Evolutionary conservation across 53 echinoderm and acorn worm species (phyloP).

Genomic region (Mesocentrotus franciscanus): DNA sequence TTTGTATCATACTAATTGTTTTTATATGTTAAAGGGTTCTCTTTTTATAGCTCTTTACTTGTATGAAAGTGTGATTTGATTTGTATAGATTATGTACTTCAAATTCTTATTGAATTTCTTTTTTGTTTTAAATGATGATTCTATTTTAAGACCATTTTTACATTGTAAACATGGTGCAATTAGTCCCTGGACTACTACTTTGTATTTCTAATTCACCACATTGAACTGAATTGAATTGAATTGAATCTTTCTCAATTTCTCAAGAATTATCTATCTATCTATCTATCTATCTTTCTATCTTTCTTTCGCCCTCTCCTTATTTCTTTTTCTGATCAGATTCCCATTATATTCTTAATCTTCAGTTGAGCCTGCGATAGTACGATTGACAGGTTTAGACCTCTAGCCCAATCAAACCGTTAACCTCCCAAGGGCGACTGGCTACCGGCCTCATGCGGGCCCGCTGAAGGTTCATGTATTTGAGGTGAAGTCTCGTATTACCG

Average conservation of each 20-base stretch:
- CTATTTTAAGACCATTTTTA: too few relatives aligned
- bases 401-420: neutral
- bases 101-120: too few relatives aligned
- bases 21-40: too few relatives aligned
- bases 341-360: neutral
- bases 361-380: neutral
- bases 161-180: too few relatives aligned
- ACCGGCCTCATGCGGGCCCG: neutral
- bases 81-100: too few relatives aligned
- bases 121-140: too few relatives aligned
- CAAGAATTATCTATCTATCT: neutral
- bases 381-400: slow-evolving; percentile 8
- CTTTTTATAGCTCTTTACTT: too few relatives aligned
- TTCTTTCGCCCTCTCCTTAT: neutral
- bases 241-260: too few relatives aligned
- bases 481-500: neutral
- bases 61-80: too few relatives aligned
- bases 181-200: too few relatives aligned
- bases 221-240: too few relatives aligned
- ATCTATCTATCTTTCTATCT: neutral
- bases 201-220: neutral
- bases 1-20: too few relatives aligned
- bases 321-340: neutral
- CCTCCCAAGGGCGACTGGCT: neutral
- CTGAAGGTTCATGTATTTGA: neutral